These are phyloP conservation scores for Rallus limicola DNA, from an alignment of 2,113 vertebrate species.

Conservation along the genomic window DNA sequence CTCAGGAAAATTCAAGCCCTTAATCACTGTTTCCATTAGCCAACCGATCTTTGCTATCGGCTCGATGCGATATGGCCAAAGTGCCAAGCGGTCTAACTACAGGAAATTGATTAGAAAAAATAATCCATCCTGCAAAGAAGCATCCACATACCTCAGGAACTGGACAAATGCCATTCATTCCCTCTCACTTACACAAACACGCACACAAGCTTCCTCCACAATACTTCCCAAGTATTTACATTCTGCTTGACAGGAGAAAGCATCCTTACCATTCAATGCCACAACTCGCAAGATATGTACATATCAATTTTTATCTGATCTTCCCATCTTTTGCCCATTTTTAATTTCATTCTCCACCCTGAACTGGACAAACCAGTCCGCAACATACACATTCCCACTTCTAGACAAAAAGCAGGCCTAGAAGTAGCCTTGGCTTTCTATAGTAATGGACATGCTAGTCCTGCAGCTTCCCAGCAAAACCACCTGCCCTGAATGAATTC, in stretches of 20 bases:
- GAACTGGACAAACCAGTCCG: background rate
- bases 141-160: background rate
- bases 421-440: background rate
- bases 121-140: background rate
- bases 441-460: background rate
- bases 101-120: background rate
- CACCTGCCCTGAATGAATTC: background rate
- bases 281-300: background rate
- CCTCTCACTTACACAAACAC: background rate
- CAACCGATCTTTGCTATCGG: background rate
- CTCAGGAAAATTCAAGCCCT: constrained; percentile 9
- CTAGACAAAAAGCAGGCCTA: background rate
- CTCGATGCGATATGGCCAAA: background rate
- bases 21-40: constrained; percentile 59
- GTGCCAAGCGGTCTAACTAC: background rate
- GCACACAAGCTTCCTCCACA: background rate
- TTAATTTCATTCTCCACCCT: background rate
- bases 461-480: background rate
- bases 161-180: background rate
- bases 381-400: background rate
- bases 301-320: background rate
- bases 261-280: background rate
- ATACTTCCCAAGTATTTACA: background rate
- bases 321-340: background rate
- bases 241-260: background rate